phyloP scores from a whole-genome alignment of 2,888 invertebrate species.

The Caenorhabditis japonica region DNA sequence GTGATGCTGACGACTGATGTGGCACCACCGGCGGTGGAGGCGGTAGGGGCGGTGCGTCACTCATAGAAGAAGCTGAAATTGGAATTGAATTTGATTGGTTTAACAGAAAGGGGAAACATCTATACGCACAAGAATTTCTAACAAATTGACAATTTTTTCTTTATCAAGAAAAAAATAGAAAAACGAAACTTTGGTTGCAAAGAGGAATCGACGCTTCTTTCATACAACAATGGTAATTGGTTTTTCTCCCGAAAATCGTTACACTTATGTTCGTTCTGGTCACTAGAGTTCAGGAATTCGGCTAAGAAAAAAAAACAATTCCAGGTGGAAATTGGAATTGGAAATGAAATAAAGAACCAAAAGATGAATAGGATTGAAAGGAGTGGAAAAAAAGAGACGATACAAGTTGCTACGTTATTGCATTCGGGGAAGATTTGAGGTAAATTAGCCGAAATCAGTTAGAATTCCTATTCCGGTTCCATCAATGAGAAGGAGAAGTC shows the following conservation, averaged over 20 bases:
- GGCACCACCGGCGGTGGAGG: conserved; percentile 33
- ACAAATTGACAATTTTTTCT: conserved; percentile 38
- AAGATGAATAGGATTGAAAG: conserved; percentile 2
- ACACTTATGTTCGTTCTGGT: conserved; percentile 41
- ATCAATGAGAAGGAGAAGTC: conserved; percentile 1
- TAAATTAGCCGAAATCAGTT: conserved; percentile 32
- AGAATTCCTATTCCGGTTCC: conserved; percentile 17
- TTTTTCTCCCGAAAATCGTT: conserved; percentile 36
- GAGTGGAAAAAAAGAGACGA: not conserved
- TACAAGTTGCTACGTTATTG: too few species aligned
- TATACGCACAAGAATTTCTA: too few species aligned
- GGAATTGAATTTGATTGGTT: conserved; percentile 16
- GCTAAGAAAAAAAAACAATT: conserved; percentile 1
- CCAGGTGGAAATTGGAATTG: too few species aligned
- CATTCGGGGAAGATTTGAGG: not conserved
- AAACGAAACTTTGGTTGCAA: too few species aligned
- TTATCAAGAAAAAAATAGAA: not conserved
- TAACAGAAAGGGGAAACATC: too few species aligned
- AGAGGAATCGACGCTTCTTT: too few species aligned
- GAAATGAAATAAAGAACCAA: too few species aligned
- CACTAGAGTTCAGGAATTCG: conserved; percentile 24
- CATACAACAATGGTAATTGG: conserved; percentile 42
- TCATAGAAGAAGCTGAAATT: conserved; percentile 51
- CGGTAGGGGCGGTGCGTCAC: conserved; percentile 39
- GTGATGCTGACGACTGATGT: conserved; percentile 31